Evolutionary conservation across 2,113 vertebrate species (phyloP), one percentile per base, ranked within the genome.

Genomic region (Fregetta grallaria): DNA sequence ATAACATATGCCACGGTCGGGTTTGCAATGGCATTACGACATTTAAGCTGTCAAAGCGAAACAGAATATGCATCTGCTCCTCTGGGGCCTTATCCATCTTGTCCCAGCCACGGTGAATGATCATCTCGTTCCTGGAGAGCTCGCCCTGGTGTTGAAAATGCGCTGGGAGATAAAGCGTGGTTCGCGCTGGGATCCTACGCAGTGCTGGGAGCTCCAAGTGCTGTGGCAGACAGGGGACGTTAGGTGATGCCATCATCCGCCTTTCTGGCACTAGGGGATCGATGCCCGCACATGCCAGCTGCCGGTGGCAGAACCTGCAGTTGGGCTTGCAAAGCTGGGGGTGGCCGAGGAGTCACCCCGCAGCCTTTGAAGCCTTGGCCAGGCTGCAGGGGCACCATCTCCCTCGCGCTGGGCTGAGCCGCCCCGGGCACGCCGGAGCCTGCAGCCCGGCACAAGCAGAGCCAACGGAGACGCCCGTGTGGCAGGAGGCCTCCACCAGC

Each of bases 381-480:
- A 47, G 36, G 80, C 58, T 91, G 87, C 72, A 2, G 0, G 52
- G 72, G 56, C 83, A 84, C 20, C 59, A 3, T 42, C 30, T 62
- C 59, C n/a, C 47, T 58, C 0, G 1, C 0, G 8, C 79, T 29
- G 49, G 50, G 86, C 61, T 61, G 90, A 67, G 78, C 62, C 3
- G 1, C 16, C 7, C 55, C 0, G 0, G 70, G 80, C 80, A 1
- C 1, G 30, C 62, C 18, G 0, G 65, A 42, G 11, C 86, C 65
- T 84, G 79, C 75, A n/a, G 29, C 7, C 9, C 0, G 4, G 55
- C 75, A 77, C 20, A 1, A 3, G 11, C 1, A 3, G 82, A 79
- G 66, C 56, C 83, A 62, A 12, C 0, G 0, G 61, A 88, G 86
- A 36, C 34, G 15, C 58, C 71, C 58, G 22, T 8, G 3, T n/a